Evolutionary conservation across 2,797 vertebrate species (phyloP), one percentile per base, ranked within the genome.

Genomic region (Chelidonichthys spinosus): DNA sequence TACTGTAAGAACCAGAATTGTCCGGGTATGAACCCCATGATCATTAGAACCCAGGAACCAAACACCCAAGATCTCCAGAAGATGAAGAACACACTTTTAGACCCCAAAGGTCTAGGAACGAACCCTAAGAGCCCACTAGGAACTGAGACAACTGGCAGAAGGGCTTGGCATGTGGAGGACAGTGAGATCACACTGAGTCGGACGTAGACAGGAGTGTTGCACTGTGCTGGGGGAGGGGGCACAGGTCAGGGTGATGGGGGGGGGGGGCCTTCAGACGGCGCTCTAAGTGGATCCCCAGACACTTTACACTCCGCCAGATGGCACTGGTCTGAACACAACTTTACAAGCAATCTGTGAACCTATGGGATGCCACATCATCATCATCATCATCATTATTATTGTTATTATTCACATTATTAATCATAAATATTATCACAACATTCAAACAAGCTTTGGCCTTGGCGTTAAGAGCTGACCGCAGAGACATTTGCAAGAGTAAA

Each of bases 381-480:
- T 86, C 17, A 15, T 64, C 15, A 69, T 72, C 13, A 74, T 87
- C 58, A 49, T 73, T 72, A 50, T 64, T 74, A 64, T 67, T 78
- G 52, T 78, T 49, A 72, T 82, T 78, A 86, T 85, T 83, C 50
- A 81, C 85, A 90, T 65, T 69, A 81, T 81, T 85, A 88, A 87
- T 89, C 82, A 87, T 91, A 87, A 86, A 85, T 86, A 88, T 86
- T 86, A 87, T 89, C 87, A 92, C 91, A 91, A 93, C 93, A 93
- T 93, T 93, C 91, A 94, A 89, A 93, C 84, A 87, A 92, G 92
- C 93, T 92, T 92, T 91, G 90, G 90, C 90, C 91, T 91, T 79
- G 89, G 88, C 87, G 4, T 87, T 82, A 89, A 89, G 90, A 91
- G 90, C 87, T 83, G 87, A 92, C 85, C 87, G 80, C 87, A 87